phyloP scores from a whole-genome alignment of 2,888 invertebrate genomes.

The Phyllotreta cruciferae region DNA sequence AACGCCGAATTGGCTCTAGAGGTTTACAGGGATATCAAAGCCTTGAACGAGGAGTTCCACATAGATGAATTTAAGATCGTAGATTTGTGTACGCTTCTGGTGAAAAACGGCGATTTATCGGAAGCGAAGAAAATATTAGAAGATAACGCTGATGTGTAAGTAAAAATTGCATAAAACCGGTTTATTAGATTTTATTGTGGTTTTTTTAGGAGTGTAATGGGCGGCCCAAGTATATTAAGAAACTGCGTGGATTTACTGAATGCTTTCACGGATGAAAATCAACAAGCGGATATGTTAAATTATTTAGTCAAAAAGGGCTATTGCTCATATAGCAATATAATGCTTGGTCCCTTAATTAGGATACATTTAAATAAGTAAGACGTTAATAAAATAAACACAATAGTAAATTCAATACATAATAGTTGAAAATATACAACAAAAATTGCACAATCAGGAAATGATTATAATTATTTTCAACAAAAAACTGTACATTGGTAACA shows the following conservation, averaged over 20 bases:
- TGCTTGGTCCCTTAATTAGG: constrained; percentile 70
- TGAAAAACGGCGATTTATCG: constrained; percentile 60
- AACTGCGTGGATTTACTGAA: constrained; percentile 70
- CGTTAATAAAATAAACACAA: constrained; percentile 10
- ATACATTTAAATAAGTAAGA: constrained; percentile 65
- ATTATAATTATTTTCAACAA: too few species aligned
- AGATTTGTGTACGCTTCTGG: constrained; percentile 68
- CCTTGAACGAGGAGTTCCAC: constrained; percentile 63
- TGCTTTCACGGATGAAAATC: constrained; percentile 60
- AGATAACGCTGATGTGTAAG: constrained; percentile 53
- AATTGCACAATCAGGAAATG: too few species aligned
- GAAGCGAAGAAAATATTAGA: constrained; percentile 63
- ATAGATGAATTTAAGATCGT: constrained; percentile 73
- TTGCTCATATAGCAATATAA: constrained; percentile 65
- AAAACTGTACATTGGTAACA: too few species aligned
- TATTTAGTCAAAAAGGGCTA: constrained; percentile 63
- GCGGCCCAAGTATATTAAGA: constrained; percentile 56
- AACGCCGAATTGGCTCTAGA: constrained; percentile 65
- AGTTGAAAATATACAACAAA: neutral
- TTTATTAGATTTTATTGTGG: neutral
- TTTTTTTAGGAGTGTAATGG: neutral
- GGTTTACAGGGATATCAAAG: constrained; percentile 63
- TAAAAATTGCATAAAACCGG: neutral
- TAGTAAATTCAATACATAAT: too few species aligned
- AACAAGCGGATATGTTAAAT: constrained; percentile 63